phyloP scores from a whole-genome alignment of 1,140 invertebrate genomes.

The Zaprionus kolodkinae region DNA sequence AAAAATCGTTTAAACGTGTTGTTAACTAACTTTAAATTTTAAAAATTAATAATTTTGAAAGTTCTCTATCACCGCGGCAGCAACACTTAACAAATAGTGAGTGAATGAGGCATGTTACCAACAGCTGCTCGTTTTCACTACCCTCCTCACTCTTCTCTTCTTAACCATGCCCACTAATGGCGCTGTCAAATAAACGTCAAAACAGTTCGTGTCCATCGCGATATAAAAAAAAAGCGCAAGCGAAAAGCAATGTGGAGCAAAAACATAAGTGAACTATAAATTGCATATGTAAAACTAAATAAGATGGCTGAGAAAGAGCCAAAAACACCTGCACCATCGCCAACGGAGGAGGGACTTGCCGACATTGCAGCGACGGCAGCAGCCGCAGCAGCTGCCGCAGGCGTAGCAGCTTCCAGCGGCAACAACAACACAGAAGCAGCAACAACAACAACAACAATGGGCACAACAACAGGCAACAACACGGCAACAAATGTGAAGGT shows the following conservation, averaged over 20 bases:
- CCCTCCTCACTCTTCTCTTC: neutral
- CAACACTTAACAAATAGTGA: neutral
- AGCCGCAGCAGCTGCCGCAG: constrained; percentile 24
- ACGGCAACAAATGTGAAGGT: constrained; percentile 86
- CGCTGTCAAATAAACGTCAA: constrained; percentile 71
- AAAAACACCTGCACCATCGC: constrained; percentile 75
- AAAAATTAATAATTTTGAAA: neutral
- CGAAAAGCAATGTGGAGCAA: constrained; percentile 52
- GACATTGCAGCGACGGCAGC: constrained; percentile 36
- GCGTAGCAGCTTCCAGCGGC: constrained; percentile 17
- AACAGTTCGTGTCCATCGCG: constrained; percentile 52
- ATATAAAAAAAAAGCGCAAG: constrained; percentile 44
- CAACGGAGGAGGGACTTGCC: constrained; percentile 66
- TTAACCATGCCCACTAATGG: neutral
- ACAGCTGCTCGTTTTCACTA: constrained; percentile 9
- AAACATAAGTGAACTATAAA: constrained; percentile 14
- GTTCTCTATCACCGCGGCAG: neutral
- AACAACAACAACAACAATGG: constrained; percentile 10
- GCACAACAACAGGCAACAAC: constrained; percentile 13
- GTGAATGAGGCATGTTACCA: neutral
- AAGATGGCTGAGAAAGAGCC: constrained; percentile 70
- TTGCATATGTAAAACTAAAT: constrained; percentile 47
- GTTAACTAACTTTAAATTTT: neutral
- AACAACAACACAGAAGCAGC: constrained; percentile 8
- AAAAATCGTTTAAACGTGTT: constrained; percentile 7